These are phyloP conservation scores for Tenebrosternarchus preto DNA, from an alignment of 2,113 vertebrate genomes.

Conservation along the genomic window DNA sequence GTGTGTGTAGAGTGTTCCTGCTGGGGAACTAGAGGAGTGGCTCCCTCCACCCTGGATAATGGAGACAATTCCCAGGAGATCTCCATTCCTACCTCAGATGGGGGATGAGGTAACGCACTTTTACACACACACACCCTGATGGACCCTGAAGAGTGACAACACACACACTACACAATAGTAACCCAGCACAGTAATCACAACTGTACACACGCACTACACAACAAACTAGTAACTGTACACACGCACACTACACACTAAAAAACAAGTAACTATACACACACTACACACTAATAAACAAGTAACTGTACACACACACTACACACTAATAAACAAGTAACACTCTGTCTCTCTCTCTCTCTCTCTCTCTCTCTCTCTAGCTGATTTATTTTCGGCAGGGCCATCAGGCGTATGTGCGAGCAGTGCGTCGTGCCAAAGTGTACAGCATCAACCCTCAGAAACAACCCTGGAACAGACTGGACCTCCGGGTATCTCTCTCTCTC, in stretches of 20 bases:
- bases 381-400: slow-evolving; percentile 98
- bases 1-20: slow-evolving; percentile 71
- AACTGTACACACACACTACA: neutral
- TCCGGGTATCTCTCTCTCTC: slow-evolving; percentile 81
- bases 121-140: neutral
- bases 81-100: slow-evolving; percentile 97
- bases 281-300: too few relatives aligned
- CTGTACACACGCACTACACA: neutral
- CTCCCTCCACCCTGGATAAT: slow-evolving; percentile 92
- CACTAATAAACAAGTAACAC: neutral
- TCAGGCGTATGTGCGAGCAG: slow-evolving; percentile 95
- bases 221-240: too few relatives aligned
- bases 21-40: slow-evolving; percentile 87
- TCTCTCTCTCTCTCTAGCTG: slow-evolving; percentile 74
- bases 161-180: neutral
- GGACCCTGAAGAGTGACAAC: too few relatives aligned
- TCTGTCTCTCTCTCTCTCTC: slow-evolving; percentile 32
- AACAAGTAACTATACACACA: too few relatives aligned
- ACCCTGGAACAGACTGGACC: slow-evolving; percentile 97
- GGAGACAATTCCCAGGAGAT: slow-evolving; percentile 88
- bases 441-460: slow-evolving; percentile 95
- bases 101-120: slow-evolving; percentile 89
- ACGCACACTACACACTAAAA: neutral
- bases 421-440: slow-evolving; percentile 92
- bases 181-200: too few relatives aligned